phyloP scores from a whole-genome alignment of 2,888 invertebrate species.

The Ischnus inquisitorius region DNA sequence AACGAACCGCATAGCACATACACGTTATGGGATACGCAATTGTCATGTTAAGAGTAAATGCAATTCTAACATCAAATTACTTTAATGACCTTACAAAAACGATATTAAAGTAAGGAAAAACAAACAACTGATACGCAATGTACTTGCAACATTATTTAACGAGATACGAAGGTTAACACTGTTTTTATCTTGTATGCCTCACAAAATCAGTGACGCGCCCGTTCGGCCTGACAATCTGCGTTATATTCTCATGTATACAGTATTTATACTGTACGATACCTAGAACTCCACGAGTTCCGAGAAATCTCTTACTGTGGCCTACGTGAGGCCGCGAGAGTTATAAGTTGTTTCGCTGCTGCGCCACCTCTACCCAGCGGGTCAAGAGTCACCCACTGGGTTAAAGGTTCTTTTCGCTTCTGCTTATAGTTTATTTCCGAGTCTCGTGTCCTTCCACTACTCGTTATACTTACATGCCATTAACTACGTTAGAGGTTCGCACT shows the following conservation, averaged over 20 bases:
- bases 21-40: neutral
- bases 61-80: neutral
- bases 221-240: conserved; percentile 47
- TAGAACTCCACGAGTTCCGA: conserved; percentile 59
- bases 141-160: conserved; percentile 29
- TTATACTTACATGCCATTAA: conserved; percentile 42
- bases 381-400: conserved; percentile 63
- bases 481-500: neutral
- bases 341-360: conserved; percentile 44
- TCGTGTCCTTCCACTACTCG: conserved; percentile 32
- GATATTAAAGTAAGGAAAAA: neutral
- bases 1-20: neutral
- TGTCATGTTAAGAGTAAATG: neutral
- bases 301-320: conserved; percentile 61
- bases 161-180: conserved; percentile 45
- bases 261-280: conserved; percentile 21
- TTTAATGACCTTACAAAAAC: neutral
- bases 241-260: conserved; percentile 49
- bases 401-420: conserved; percentile 57
- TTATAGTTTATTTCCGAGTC: conserved; percentile 60
- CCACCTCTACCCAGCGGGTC: conserved; percentile 50
- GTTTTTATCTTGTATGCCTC: conserved; percentile 50
- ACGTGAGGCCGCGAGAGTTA: conserved; percentile 65
- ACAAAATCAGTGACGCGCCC: conserved; percentile 62
- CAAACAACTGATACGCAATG: neutral